Evolutionary conservation across 2,113 vertebrate genomes (phyloP), one percentile per base, ranked within the genome.

Genomic region (Alces alces): DNA sequence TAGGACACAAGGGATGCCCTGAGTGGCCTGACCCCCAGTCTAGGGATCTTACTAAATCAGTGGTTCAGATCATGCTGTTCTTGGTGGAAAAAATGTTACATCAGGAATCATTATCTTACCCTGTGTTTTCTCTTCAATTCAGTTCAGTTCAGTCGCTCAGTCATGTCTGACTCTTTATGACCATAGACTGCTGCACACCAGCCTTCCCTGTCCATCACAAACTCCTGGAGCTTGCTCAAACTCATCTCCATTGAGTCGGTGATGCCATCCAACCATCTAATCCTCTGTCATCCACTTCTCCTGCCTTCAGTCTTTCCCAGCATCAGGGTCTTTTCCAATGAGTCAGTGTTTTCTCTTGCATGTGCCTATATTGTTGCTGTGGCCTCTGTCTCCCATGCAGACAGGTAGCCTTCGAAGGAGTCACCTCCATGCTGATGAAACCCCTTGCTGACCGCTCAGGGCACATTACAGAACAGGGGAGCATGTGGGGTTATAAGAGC

Each of bases 81-180:
- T 76, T 85, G 28, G 78, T 73, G 7, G 39, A 33, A 84, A 95
- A 83, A 84, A 14, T 19, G 39, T 57, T 88, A 73, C 12, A 84
- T 73, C 70, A 45, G 52, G 28, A 84, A 60, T 89, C 10, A 27
- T 33, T 25, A 73, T 58, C 25, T 73, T 73, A 52, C 25, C 52
- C 79, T 28, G 27, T 60, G 19, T 60, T 84, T 61, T 76, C 19
- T 76, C 54, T 39, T 52, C n/a, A 70, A 1, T 23, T 70, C n/a
- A 70, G n/a, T 39, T 70, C 10, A 13, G n/a, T 70, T 70, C 19
- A 39, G 66, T 39, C 0, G 0, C n/a, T 70, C n/a, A 36, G 66
- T 70, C 0, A 0, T 70, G 10, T 70, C n/a, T 0, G 5, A 70
- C 19, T 70, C 66, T 39, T 70, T 39, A 2, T 39, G 66, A 70